Evolutionary conservation across 1,140 invertebrate species (phyloP).

Genomic region (Heterodera schachtii): DNA sequence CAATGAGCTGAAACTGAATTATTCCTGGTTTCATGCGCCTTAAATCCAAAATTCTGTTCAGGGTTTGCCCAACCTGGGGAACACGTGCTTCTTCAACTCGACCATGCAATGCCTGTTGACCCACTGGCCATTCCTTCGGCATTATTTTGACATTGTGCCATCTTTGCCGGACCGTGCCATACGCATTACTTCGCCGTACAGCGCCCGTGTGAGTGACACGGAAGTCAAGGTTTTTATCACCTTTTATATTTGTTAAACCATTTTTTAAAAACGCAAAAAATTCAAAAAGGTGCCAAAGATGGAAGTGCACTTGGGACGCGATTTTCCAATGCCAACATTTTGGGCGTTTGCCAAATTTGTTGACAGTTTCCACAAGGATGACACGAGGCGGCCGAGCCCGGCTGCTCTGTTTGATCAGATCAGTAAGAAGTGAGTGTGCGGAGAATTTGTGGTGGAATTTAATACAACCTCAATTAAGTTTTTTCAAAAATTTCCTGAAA

Average conservation of each 20-base stretch:
- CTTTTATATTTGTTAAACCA: neutral
- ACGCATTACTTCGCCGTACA: conserved; percentile 73
- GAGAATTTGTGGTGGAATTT: neutral
- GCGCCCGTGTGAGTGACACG: conserved; percentile 72
- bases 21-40: neutral
- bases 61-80: conserved; percentile 37
- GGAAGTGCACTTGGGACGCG: conserved; percentile 15
- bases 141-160: conserved; percentile 67
- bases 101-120: conserved; percentile 76
- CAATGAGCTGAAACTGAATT: neutral
- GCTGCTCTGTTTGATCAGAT: conserved; percentile 50
- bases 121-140: conserved; percentile 42
- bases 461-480: conserved; percentile 2
- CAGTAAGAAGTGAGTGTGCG: conserved; percentile 27
- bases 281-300: neutral
- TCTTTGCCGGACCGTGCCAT: conserved; percentile 83
- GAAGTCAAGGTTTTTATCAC: conserved; percentile 62
- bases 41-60: neutral
- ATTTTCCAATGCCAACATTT: conserved; percentile 33
- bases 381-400: conserved; percentile 38
- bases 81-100: conserved; percentile 83
- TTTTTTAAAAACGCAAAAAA: neutral
- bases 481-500: neutral
- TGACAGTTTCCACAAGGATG: conserved; percentile 47
- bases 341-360: conserved; percentile 42